Percentiles rank a stretch among this genome's conserved stretches.
These are phyloP conservation scores for Patella ulyssiponensis DNA, from an alignment of 2,888 invertebrate species.

Conservation along the genomic window DNA sequence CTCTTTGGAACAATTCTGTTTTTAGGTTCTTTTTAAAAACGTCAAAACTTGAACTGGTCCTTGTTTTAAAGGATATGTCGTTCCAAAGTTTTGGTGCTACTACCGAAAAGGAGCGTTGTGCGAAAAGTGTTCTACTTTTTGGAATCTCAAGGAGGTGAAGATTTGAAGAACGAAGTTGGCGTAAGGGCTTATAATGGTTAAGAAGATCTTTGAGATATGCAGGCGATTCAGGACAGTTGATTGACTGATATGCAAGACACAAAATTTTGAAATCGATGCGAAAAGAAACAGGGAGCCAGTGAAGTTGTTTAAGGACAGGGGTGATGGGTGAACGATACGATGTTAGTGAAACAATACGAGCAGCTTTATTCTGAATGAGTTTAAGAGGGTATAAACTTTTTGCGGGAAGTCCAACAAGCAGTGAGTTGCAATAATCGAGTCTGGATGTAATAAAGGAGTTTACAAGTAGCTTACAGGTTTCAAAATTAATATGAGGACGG, in stretches of 20 bases:
- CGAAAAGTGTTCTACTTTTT: too few species aligned
- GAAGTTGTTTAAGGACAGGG: constrained; percentile 10
- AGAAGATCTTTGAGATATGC: background rate
- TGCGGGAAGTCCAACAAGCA: background rate
- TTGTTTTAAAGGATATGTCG: too few species aligned
- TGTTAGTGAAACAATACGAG: constrained; percentile 11
- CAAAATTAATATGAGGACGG: too few species aligned
- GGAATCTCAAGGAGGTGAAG: too few species aligned
- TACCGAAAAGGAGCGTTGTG: too few species aligned
- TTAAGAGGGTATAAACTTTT: constrained; percentile 4
- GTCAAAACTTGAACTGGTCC: too few species aligned
- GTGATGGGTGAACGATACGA: background rate
- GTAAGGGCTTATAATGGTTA: too few species aligned
- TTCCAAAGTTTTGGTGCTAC: too few species aligned
- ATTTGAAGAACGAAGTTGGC: too few species aligned
- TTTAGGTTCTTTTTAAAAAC: too few species aligned
- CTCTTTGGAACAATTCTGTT: too few species aligned
- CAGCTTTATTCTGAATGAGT: constrained; percentile 15
- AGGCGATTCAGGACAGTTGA: constrained; percentile 1
- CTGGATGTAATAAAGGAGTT: background rate
- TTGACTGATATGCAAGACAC: constrained; percentile 1
- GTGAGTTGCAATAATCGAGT: constrained; percentile 13
- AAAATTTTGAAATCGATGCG: constrained; percentile 16
- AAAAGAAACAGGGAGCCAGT: constrained; percentile 11
- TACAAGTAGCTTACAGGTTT: too few species aligned